Evolutionary conservation across 2,888 invertebrate species (phyloP), one percentile per base, ranked within the genome.

Genomic region (Melinaea marsaeus): DNA sequence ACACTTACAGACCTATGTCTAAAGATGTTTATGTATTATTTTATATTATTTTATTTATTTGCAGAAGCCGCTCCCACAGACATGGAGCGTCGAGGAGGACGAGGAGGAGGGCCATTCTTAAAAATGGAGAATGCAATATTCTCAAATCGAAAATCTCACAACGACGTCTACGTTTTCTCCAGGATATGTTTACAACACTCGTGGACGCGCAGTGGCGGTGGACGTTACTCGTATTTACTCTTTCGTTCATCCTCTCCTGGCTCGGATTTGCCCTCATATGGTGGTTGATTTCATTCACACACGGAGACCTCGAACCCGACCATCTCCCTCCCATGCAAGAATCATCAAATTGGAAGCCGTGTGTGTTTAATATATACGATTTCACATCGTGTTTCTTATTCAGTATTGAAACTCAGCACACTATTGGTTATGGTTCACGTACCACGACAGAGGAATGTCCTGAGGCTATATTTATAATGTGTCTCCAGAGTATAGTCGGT

Each of bases 51-150:
- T 74, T 77, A 58, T 80, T 84, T 85, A 74, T 79, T 91, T 89
- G 65, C 90, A 94, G 95, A 91, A 94, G 93, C 80, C 93, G 94
- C 73, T 92, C 92, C 73, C 94, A 93, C 78, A 92, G 95, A 71
- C 93, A 94, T 63, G 94, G 94, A 13, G 93, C 92, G 69, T 91
- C 92, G 74, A 91, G 95, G 58, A 94, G 95, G 78, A 92, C 95
- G 60, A 94, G 96, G 55, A 92, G 95, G 68, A 92, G 99, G 37
- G 96, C 98, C 1, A 95, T 99, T 61, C 94, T 97, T 79, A 99
- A 99, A 88, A 98, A 97, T 91, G 99, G 99, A 57, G 98, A 98
- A 79, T 98, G 98, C 90, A 99, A 99, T 87, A 96, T 98, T 65
- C 93, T 97, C 72, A 97, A 98, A 83, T 97, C 97, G 66, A 92